Percentiles rank a stretch among this genome's conserved stretches.
These are phyloP conservation scores for Esox masquinongy DNA, from an alignment of 2,797 vertebrate genomes.

Conservation along the genomic window DNA sequence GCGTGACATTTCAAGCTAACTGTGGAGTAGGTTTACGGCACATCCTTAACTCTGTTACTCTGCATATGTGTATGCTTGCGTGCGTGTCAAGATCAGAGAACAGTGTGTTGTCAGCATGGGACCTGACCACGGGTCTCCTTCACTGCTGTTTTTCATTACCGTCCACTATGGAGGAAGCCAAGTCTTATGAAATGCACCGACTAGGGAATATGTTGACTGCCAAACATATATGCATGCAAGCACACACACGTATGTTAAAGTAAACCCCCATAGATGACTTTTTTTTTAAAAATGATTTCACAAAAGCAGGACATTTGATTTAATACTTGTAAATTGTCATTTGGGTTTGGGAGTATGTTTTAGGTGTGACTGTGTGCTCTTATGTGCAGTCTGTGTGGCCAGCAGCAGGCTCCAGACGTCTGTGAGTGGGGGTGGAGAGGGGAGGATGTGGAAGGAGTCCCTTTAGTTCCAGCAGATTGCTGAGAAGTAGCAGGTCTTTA, in stretches of 20 bases:
- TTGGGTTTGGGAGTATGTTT: neutral
- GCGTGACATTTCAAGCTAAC: too few relatives aligned
- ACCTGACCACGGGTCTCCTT: slow-evolving; percentile 23
- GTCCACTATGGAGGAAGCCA: slow-evolving; percentile 43
- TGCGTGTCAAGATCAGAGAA: slow-evolving; percentile 25
- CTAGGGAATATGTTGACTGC: slow-evolving; percentile 12
- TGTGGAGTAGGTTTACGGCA: too few relatives aligned
- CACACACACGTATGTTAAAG: neutral
- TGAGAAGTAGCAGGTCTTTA: slow-evolving; percentile 21
- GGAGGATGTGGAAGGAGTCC: slow-evolving; percentile 5
- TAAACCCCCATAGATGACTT: neutral
- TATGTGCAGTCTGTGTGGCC: neutral
- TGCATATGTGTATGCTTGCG: slow-evolving; percentile 6
- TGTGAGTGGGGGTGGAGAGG: neutral
- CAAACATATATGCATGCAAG: neutral
- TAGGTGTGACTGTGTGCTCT: neutral
- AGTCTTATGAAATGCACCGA: slow-evolving; percentile 52
- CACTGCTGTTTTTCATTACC: slow-evolving; percentile 48
- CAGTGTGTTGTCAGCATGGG: slow-evolving; percentile 14
- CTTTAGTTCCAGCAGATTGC: slow-evolving; percentile 30
- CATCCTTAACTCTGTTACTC: slow-evolving; percentile 41
- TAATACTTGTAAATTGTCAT: too few relatives aligned
- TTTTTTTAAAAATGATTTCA: neutral
- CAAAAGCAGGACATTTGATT: neutral
- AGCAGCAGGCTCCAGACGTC: slow-evolving; percentile 5